Evolutionary conservation across 2,888 invertebrate genomes (phyloP), one percentile per base, ranked within the genome.

Genomic region (Acrobasis repandana): DNA sequence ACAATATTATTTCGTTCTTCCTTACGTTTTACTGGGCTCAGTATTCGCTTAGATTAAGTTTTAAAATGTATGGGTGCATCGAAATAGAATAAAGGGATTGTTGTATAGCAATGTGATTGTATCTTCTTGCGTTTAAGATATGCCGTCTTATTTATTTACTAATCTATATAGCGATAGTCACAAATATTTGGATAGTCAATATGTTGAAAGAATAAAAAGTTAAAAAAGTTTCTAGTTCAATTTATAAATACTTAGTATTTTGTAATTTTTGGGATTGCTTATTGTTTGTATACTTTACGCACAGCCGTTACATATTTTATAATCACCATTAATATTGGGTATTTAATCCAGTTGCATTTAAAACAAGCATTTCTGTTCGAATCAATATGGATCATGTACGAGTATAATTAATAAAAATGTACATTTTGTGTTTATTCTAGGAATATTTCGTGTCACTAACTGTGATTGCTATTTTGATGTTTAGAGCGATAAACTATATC

Each of bases 341-440:
- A 16, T 57, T 48, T 1, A 48, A 33, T 15, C 33, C 48, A 43
- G 14, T 49, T 59, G 59, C 59, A 59, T 59, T 60, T 60, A 60
- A 52, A 46, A 54, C 16, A 8, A 52, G 60, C 60, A 60, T 52
- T 60, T 52, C 46, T 15, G n/a, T 20, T 46, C 38, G 8, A 15
- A 33, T 50, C 11, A 28, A 5, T 43, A n/a, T n/a, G n/a, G 11
- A 20, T 20, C 20, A 20, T 20, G 20, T 20, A 3, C 2, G 4
- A 20, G 20, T 38, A 34, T 52, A 33, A 28, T 54, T 52, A 33
- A 28, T 54, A 54, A 28, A n/a, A 28, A 28, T 0, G n/a, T 50
- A n/a, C n/a, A 15, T 48, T 48, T 18, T 10, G 18, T 48, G 9
- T 18, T 18, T 9, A 18, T 16, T 47, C 47, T 28, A 20, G 11